Conservation (phyloP, 2,888 invertebrate genomes). For the Proisotoma minuta region DNA sequence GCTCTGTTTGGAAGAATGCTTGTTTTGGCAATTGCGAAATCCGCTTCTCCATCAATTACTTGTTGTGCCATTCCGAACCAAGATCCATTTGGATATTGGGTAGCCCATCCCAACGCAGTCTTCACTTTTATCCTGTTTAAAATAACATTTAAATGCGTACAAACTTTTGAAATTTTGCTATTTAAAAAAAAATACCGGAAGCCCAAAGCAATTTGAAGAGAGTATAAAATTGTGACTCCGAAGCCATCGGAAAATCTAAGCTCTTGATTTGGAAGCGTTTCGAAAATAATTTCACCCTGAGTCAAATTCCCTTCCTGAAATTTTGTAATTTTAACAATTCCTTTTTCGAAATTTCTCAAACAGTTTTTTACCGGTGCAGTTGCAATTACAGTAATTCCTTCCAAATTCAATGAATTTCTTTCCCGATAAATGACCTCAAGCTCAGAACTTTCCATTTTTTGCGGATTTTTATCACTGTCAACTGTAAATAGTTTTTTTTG, state of each 20-base stretch:
- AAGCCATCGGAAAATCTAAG: slow-evolving; percentile 10
- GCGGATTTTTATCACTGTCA: too few species aligned
- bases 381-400: slow-evolving; percentile 13
- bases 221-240: slow-evolving; percentile 21
- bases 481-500: too few species aligned
- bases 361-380: slow-evolving; percentile 23
- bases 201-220: slow-evolving; percentile 14
- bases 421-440: background rate
- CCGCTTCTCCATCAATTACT: slow-evolving; percentile 19
- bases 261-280: background rate
- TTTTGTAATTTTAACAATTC: background rate
- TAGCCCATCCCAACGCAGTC: slow-evolving; percentile 20
- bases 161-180: background rate
- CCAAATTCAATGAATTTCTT: slow-evolving; percentile 2
- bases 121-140: slow-evolving; percentile 8
- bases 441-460: too few species aligned
- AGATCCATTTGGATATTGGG: slow-evolving; percentile 23
- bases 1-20: slow-evolving; percentile 24
- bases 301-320: slow-evolving; percentile 25
- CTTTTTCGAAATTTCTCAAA: background rate
- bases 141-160: background rate
- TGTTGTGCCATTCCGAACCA: slow-evolving; percentile 32
- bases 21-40: slow-evolving; percentile 29
- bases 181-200: slow-evolving; percentile 15
- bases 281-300: slow-evolving; percentile 25